A percentile compares a stretch with the other conserved stretches of the same genome.
Conservation (phyloP, 2,888 invertebrate species). For the Eulithis testata region DNA sequence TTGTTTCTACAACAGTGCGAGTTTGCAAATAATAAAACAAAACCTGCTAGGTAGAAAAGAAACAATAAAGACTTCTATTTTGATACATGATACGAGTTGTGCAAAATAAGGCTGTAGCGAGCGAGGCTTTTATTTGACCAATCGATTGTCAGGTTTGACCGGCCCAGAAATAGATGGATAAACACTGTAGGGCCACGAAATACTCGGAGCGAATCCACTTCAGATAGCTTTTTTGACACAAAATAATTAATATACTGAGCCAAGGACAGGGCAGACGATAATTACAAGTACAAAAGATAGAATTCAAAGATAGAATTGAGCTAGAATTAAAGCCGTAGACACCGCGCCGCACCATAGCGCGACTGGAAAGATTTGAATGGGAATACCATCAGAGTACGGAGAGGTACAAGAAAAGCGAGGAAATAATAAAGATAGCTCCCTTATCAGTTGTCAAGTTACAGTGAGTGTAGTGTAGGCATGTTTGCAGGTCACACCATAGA, state of each 20-base stretch:
- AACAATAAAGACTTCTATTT: conserved; percentile 26
- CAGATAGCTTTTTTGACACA: too few relatives aligned
- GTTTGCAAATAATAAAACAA: background rate
- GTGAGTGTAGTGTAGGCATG: conserved; percentile 1
- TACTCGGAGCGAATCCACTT: background rate
- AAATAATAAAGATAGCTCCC: background rate
- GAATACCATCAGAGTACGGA: too few relatives aligned
- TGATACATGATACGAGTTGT: conserved; percentile 26
- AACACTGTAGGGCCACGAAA: conserved; percentile 16
- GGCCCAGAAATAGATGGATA: conserved; percentile 32
- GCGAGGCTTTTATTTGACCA: conserved; percentile 38
- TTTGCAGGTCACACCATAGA: conserved; percentile 13
- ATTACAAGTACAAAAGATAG: too few relatives aligned
- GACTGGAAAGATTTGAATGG: too few relatives aligned
- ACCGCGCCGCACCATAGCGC: too few relatives aligned
- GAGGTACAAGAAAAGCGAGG: background rate
- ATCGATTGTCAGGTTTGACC: conserved; percentile 36
- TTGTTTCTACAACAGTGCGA: background rate
- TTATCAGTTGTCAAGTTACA: too few relatives aligned
- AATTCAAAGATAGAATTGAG: too few relatives aligned
- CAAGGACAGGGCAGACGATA: too few relatives aligned
- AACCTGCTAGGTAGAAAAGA: background rate
- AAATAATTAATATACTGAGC: too few relatives aligned
- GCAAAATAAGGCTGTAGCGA: conserved; percentile 25
- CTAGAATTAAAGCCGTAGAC: too few relatives aligned